Evolutionary conservation across 2,888 invertebrate species (phyloP), one percentile per base, ranked within the genome.

Genomic region (Lasioglossum zephyrum): DNA sequence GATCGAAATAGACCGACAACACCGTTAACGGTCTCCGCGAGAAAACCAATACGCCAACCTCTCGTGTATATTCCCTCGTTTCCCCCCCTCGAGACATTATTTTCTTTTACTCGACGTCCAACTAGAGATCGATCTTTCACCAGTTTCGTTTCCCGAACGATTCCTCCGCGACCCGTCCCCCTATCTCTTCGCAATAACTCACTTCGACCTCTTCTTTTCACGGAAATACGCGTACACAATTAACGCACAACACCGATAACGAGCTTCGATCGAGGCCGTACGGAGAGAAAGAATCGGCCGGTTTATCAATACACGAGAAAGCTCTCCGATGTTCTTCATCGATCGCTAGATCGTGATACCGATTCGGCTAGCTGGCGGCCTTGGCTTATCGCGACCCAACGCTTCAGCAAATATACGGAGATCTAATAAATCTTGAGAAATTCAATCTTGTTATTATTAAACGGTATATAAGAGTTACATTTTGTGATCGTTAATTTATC

Each of bases 1-100:
- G 90, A 89, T 89, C 90, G 87, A 90, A 85, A 87, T 87, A 90
- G 82, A 87, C 83, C 90, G 87, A 86, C 85, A 82, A 88, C 84
- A 78, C 79, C 86, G 88, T 87, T 90, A 90, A 90, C 90, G 87
- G 90, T 89, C 89, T 53, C 85, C 83, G 84, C 82, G 85, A 53
- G n/a, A 9, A 89, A 82, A 90, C 88, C 88, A 82, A 90, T 87
- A 74, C 69, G 57, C 53, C 53, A 74, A 75, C 82, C 70, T 63
- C 76, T 31, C 31, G 31, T 31, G 75, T 70, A 9, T n/a, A 9
- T 66, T 41, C 60, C 63, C 26, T n/a, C 44, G 11, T 26, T 9
- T 79, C 49, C 53, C 79, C 79, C 53, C 53, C 53, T 53, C 53
- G n/a, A 53, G 53, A 9, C 22, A 53, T 53, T 53, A 53, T 53